Evolutionary conservation across 1,140 invertebrate species (phyloP), one percentile per base, ranked within the genome.

Genomic region (Halyomorpha halys): DNA sequence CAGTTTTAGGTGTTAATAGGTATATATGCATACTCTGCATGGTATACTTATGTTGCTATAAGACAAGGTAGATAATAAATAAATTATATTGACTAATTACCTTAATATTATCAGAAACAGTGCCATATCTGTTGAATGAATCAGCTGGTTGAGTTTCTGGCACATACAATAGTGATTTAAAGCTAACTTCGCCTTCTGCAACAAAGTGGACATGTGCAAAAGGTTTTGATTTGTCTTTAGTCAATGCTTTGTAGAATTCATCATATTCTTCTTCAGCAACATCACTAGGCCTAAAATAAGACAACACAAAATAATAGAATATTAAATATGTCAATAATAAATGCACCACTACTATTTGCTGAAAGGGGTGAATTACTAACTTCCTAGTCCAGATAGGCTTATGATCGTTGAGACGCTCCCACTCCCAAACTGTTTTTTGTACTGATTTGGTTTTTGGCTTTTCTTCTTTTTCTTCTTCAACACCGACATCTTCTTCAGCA

Each of bases 371-470:
- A 39, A 23, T 56, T 1, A 73, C 78, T 76, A 72, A 82, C 79
- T 97, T 97, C 70, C 90, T 80, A 2, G 92, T 96, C 96, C 96
- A 98, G 74, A 98, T 94, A 15, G 96, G 95, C 76, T 98, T 98
- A 65, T 89, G 87, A 69, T 96, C 89, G 75, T 99, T 99, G 68
- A 99, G 81, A 18, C 95, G 75, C 73, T 94, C 89, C 97, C 97
- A 99, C 72, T 99, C 96, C 93, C 94, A 98, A 4, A 94, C 84
- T 0, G 96, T 99, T 73, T 98, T 98, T 53, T 94, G 88, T 0
- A 92, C 87, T 74, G 89, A 94, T 76, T 93, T 97, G 6, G 91
- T 91, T 75, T 97, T 97, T 49, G 86, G 83, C 71, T 91, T 87
- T 44, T 91, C 86, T 23, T 92, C 86, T 34, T 81, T 80, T 59